These are phyloP conservation scores for Drosophila repletoides DNA, from an alignment of 1,140 invertebrate species.

Conservation along the genomic window DNA sequence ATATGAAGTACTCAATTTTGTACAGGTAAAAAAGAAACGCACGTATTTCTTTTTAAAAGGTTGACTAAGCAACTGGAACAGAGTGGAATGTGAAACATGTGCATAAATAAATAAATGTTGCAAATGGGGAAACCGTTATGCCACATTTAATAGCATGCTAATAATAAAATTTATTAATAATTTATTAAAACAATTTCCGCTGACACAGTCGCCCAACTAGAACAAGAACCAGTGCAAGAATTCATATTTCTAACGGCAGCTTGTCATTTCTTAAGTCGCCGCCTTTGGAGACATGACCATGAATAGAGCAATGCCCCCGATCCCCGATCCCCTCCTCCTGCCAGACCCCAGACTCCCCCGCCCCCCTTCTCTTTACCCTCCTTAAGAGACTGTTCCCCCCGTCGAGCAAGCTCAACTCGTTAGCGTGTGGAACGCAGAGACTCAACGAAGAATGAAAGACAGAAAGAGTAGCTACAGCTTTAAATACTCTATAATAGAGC, in stretches of 20 bases:
- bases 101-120: neutral
- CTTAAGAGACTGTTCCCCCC: too few species aligned
- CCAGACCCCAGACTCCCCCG: neutral
- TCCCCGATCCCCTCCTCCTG: neutral
- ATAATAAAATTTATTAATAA: conserved; percentile 71
- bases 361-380: neutral
- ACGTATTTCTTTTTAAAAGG: neutral
- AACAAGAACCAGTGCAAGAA: conserved; percentile 16
- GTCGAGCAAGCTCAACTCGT: conserved; percentile 5
- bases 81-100: neutral
- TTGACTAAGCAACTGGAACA: neutral
- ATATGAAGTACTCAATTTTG: too few species aligned
- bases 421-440: conserved; percentile 9
- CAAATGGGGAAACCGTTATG: conserved; percentile 42
- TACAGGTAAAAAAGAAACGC: too few species aligned
- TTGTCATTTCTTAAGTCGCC: conserved; percentile 51
- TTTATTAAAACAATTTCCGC: conserved; percentile 76
- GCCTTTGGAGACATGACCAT: conserved; percentile 23
- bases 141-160: conserved; percentile 44
- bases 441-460: neutral
- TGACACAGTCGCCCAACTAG: conserved; percentile 36
- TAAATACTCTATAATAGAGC: too few species aligned
- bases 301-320: conserved; percentile 9
- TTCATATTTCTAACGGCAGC: conserved; percentile 55
- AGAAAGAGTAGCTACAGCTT: too few species aligned